Conservation (phyloP, 2,797 vertebrate species). For the Halcyon chelicuti region DNA sequence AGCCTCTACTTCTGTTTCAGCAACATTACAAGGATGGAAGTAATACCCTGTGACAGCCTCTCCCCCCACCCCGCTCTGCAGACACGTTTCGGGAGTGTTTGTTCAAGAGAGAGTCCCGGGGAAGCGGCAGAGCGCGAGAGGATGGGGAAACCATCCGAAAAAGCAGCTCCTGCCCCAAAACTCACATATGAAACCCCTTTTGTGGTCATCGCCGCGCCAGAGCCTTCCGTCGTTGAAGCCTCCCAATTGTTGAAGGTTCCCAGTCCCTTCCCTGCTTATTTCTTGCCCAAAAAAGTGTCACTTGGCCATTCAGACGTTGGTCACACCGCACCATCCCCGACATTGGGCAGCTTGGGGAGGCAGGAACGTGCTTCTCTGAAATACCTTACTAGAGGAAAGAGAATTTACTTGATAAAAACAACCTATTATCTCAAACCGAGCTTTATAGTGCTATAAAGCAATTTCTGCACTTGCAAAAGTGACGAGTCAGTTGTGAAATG, state of each 20-base stretch:
- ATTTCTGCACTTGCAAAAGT: background rate
- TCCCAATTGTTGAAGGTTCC: background rate
- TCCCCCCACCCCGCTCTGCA: background rate
- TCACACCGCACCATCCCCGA: background rate
- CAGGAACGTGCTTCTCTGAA: background rate
- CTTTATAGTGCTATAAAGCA: slow-evolving; percentile 16
- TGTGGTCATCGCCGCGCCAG: background rate
- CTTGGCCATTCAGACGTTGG: background rate
- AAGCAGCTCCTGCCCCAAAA: background rate
- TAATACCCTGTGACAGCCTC: slow-evolving; percentile 3
- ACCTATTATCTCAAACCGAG: background rate
- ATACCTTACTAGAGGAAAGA: background rate
- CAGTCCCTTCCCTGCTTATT: background rate
- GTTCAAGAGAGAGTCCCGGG: background rate
- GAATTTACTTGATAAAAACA: background rate
- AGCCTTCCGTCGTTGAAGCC: background rate
- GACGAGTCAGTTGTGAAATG: background rate
- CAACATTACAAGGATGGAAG: background rate
- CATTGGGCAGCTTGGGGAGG: accelerated
- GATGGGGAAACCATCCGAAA: background rate
- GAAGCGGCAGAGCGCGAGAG: accelerated
- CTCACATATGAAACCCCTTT: accelerated
- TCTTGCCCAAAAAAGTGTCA: background rate
- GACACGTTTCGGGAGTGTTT: background rate
- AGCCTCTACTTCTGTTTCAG: slow-evolving; percentile 45